Evolutionary conservation across 2,888 invertebrate genomes (phyloP).

Genomic region (Melieria picta): DNA sequence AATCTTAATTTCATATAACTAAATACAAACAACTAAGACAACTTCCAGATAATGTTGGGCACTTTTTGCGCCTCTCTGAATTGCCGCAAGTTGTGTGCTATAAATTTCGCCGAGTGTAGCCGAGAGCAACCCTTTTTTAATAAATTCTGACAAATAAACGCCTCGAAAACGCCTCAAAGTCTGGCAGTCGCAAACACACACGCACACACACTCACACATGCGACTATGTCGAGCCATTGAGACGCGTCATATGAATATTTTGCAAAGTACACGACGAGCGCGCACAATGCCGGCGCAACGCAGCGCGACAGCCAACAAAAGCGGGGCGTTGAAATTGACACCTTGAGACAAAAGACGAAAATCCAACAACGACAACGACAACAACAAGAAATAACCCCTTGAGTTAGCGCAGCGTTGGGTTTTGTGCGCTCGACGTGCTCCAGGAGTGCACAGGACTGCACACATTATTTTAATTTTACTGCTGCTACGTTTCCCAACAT

Average conservation of each 20-base stretch:
- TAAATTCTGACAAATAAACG: slow-evolving; percentile 30
- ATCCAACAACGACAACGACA: no score
- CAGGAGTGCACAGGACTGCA: background rate
- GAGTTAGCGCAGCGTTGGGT: slow-evolving; percentile 18
- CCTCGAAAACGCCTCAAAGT: slow-evolving; percentile 28
- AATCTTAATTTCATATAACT: no score
- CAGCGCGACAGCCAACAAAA: slow-evolving; percentile 43
- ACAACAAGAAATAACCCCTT: slow-evolving; percentile 15
- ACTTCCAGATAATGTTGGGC: no score
- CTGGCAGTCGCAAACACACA: slow-evolving; percentile 18
- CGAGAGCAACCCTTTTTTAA: slow-evolving; percentile 23
- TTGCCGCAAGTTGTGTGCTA: no score
- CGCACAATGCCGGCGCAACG: background rate
- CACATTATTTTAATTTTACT: slow-evolving; percentile 10
- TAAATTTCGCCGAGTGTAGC: slow-evolving; percentile 20
- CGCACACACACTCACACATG: background rate
- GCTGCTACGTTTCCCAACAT: background rate
- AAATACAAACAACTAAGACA: no score
- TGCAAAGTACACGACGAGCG: no score
- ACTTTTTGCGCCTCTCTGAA: no score
- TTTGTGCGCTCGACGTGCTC: background rate
- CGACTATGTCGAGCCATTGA: no score
- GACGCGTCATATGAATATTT: no score
- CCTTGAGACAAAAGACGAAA: slow-evolving; percentile 55
- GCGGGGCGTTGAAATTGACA: slow-evolving; percentile 65